A percentile compares a stretch with the other conserved stretches of the same genome.
Evolutionary conservation across 2,888 invertebrate genomes (phyloP).

Genomic region (Sisyra nigra): DNA sequence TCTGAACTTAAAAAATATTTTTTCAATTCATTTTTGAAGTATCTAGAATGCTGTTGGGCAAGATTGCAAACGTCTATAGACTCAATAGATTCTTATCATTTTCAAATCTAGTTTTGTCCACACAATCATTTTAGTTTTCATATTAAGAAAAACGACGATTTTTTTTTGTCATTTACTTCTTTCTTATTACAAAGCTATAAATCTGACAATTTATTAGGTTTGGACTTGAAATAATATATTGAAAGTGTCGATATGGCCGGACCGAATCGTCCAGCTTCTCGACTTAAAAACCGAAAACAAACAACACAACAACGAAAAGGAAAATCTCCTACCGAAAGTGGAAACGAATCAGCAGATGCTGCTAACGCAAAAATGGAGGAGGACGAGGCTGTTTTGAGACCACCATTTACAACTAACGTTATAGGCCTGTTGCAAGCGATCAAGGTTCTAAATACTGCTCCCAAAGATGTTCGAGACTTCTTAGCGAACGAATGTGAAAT

Average conservation of each 20-base stretch:
- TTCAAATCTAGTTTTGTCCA: too few relatives aligned
- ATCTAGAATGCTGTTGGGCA: too few relatives aligned
- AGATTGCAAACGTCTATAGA: too few relatives aligned
- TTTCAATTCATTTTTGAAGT: too few relatives aligned
- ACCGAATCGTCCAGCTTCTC: constrained; percentile 3
- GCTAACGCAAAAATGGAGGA: constrained; percentile 14
- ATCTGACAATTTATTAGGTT: too few relatives aligned
- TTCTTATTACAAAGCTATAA: too few relatives aligned
- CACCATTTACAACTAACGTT: constrained; percentile 51
- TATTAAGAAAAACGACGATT: too few relatives aligned
- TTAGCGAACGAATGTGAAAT: constrained; percentile 74
- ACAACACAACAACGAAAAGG: background rate
- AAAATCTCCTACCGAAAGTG: background rate
- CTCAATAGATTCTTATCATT: too few relatives aligned
- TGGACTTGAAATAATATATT: background rate
- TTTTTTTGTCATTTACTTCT: too few relatives aligned
- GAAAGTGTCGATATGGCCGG: constrained; percentile 4
- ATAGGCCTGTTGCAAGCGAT: constrained; percentile 54
- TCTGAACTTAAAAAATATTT: too few relatives aligned
- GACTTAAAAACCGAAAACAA: constrained; percentile 1
- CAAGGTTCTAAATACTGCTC: constrained; percentile 56
- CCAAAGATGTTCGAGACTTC: constrained; percentile 57
- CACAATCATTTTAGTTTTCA: too few relatives aligned
- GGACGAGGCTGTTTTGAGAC: constrained; percentile 31
- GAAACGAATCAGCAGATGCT: constrained; percentile 4